Base-by-base conservation (phyloP, 2,888 invertebrate genomes). In the Zele albiditarsus region DNA sequence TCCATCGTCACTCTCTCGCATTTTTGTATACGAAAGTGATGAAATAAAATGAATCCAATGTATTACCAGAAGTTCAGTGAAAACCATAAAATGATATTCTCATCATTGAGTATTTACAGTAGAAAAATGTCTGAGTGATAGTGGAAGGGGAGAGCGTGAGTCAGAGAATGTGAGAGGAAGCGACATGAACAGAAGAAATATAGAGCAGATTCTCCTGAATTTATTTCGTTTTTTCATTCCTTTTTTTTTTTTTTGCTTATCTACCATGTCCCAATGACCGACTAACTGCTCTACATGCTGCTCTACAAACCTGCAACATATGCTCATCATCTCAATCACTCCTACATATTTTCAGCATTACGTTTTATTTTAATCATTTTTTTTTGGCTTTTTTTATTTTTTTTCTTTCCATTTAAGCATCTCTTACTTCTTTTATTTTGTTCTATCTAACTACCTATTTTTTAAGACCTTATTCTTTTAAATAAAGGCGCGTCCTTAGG, bases 361-460 rank as follows among this genome's bases (percentile, higher is more conserved):
- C 20, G 38, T 38, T 38, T 38, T 38, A 38, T 8, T 38, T 38
- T 38, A 10, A 12, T 42, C 5, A 42, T 42, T 46, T 65, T 33
- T 38, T 66, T 5, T 38, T n/a, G n/a, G n/a, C n/a, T 38, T 38
- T 38, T 10, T 2, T 42, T 12, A 42, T 42, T 46, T 65, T 33
- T 38, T 66, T 5, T 38, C 33, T 33, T 38, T 42, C 12, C 16
- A 16, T 28, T 16, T 65, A 42, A 38, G 42, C 42, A n/a, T 66
- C 12, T 66, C 16, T 20, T 38, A 31, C 12, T 63, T 28, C 20
- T 66, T 66, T 33, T 75, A 8, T 75, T 74, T 76, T 62, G 69
- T 27, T 66, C 76, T 76, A 77, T 73, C 79, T 76, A 78, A 71
- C 75, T 77, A 58, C 33, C 75, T 77, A 74, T 69, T 53, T 20